Percentiles rank a stretch among this genome's conserved stretches.
These are phyloP conservation scores for Plagodis pulveraria DNA, from an alignment of 2,888 invertebrate species.

Conservation along the genomic window DNA sequence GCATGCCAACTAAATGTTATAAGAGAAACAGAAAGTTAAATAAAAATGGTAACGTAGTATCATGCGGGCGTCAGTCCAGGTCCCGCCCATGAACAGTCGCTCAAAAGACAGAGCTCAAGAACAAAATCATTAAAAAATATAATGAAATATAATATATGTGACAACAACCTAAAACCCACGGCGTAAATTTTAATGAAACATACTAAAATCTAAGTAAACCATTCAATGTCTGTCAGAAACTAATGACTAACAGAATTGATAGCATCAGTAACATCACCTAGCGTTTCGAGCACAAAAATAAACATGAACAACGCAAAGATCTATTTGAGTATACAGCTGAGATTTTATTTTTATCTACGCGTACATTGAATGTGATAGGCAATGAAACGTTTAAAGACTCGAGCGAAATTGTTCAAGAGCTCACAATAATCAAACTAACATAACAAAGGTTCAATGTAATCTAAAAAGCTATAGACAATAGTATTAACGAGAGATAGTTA, in stretches of 20 bases:
- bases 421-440: slow-evolving; percentile 61
- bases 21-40: background rate
- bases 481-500: slow-evolving; percentile 46
- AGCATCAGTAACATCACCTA: slow-evolving; percentile 4
- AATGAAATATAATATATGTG: slow-evolving; percentile 30
- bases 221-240: slow-evolving; percentile 6
- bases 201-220: slow-evolving; percentile 25
- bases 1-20: no score
- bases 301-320: slow-evolving; percentile 14
- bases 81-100: slow-evolving; percentile 66
- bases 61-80: slow-evolving; percentile 58
- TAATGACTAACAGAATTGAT: slow-evolving; percentile 14
- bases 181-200: slow-evolving; percentile 18
- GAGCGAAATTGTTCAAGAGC: slow-evolving; percentile 57
- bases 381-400: slow-evolving; percentile 15
- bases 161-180: slow-evolving; percentile 15
- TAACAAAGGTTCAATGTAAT: slow-evolving; percentile 60
- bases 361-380: slow-evolving; percentile 16
- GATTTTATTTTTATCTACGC: slow-evolving; percentile 18
- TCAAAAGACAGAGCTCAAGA: slow-evolving; percentile 57
- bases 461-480: slow-evolving; percentile 53
- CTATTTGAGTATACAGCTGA: slow-evolving; percentile 27
- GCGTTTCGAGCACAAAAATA: slow-evolving; percentile 21
- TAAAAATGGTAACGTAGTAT: slow-evolving; percentile 53
- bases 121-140: slow-evolving; percentile 46